Evolutionary conservation across 2,113 vertebrate genomes (phyloP).

Genomic region (Thermophis baileyi): DNA sequence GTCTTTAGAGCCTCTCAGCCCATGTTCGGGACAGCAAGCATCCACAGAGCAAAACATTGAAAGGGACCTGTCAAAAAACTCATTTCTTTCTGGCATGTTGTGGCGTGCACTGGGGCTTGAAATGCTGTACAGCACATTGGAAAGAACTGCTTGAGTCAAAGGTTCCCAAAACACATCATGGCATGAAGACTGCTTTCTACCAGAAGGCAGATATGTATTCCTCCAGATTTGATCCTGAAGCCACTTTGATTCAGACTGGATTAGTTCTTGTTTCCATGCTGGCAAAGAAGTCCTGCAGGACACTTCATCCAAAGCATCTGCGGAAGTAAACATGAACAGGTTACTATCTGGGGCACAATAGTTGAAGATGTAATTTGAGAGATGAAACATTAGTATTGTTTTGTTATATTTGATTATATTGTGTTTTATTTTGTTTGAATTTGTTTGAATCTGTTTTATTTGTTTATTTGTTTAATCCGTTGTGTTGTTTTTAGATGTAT

Average conservation of each 20-base stretch:
- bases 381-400: no score
- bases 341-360: neutral
- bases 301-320: neutral
- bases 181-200: neutral
- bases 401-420: no score
- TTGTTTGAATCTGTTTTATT: no score
- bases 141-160: neutral
- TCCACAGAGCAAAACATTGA: slow-evolving; percentile 4
- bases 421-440: no score
- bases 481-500: no score
- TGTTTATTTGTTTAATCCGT: no score
- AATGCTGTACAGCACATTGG: neutral
- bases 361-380: neutral
- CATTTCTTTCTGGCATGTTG: neutral
- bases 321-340: neutral
- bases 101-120: neutral
- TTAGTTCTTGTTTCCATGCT: neutral
- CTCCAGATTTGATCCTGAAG: slow-evolving; percentile 6
- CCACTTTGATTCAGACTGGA: neutral
- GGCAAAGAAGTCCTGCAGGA: neutral
- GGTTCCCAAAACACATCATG: slow-evolving; percentile 20
- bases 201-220: neutral
- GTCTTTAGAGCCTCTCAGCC: neutral
- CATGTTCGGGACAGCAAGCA: neutral
- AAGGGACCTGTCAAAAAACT: neutral